Evolutionary conservation across 2,888 invertebrate species (phyloP).

Genomic region (Mesoligia furuncula): DNA sequence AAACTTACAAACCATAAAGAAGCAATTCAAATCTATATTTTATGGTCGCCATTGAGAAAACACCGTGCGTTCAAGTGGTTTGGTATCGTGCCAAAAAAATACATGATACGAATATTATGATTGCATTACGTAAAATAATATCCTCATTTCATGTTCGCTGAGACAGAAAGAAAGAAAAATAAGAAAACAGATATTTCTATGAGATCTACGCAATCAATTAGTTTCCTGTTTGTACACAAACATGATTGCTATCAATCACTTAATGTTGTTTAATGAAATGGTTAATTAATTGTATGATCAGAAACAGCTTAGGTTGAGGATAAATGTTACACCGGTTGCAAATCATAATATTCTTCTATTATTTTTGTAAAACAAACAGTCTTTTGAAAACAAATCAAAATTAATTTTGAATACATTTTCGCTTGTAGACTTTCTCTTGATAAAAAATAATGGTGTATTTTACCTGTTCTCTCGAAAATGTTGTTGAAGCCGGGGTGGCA

Average conservation of each 20-base stretch:
- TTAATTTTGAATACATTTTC: background rate
- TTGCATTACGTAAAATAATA: constrained; percentile 48
- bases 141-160: constrained; percentile 32
- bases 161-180: constrained; percentile 1
- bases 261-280: constrained; percentile 36
- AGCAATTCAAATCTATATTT: constrained; percentile 23
- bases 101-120: constrained; percentile 40
- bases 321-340: constrained; percentile 7
- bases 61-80: constrained; percentile 30
- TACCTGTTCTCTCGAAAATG: constrained; percentile 84
- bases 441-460: constrained; percentile 46
- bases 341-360: constrained; percentile 12
- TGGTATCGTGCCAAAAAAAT: constrained; percentile 48
- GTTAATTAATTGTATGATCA: constrained; percentile 44
- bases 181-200: background rate
- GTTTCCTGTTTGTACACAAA: constrained; percentile 26
- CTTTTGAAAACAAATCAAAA: constrained; percentile 9
- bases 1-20: constrained; percentile 27
- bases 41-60: constrained; percentile 38
- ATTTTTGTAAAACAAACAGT: background rate
- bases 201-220: constrained; percentile 39
- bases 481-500: constrained; percentile 82
- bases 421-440: background rate
- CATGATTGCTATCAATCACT: constrained; percentile 47
- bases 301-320: constrained; percentile 19